Percentiles rank a stretch among this genome's conserved stretches.
Conservation (phyloP, 2,888 invertebrate species). For the Papilio elwesi region DNA sequence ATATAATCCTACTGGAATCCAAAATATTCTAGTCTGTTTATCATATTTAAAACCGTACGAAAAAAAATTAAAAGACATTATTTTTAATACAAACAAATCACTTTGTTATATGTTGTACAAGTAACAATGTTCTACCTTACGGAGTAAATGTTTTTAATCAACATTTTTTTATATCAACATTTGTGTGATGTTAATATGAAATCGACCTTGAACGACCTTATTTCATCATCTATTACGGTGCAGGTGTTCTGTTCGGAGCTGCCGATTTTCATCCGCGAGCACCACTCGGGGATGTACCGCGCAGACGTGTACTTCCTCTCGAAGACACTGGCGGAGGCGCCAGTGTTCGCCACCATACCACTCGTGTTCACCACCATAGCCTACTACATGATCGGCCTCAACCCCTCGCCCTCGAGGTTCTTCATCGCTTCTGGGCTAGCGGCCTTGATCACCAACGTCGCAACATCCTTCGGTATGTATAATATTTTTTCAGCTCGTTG, state of each 20-base stretch:
- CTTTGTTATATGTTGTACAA: no score
- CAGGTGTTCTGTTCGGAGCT: slow-evolving; percentile 96
- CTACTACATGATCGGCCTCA: slow-evolving; percentile 95
- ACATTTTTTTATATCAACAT: no score
- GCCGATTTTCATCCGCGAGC: slow-evolving; percentile 94
- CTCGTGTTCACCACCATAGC: slow-evolving; percentile 91
- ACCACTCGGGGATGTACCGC: slow-evolving; percentile 95
- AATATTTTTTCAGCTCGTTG: no score
- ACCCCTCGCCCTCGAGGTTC: slow-evolving; percentile 87
- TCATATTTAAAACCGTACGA: no score
- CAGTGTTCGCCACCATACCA: slow-evolving; percentile 93
- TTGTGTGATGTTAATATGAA: no score
- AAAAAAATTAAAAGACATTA: no score
- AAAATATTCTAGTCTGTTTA: no score
- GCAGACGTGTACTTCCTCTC: slow-evolving; percentile 95
- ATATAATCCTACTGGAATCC: no score
- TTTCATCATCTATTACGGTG: not conserved
- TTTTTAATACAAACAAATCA: no score
- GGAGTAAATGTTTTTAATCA: no score
- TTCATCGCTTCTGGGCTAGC: slow-evolving; percentile 90
- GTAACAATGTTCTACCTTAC: no score
- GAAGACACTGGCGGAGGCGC: slow-evolving; percentile 95
- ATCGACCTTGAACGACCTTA: no score
- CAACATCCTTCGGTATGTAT: slow-evolving; percentile 92
- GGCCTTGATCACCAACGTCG: slow-evolving; percentile 93